Evolutionary conservation across 2,113 vertebrate species (phyloP), one percentile per base, ranked within the genome.

Genomic region (Notothenia coriiceps): DNA sequence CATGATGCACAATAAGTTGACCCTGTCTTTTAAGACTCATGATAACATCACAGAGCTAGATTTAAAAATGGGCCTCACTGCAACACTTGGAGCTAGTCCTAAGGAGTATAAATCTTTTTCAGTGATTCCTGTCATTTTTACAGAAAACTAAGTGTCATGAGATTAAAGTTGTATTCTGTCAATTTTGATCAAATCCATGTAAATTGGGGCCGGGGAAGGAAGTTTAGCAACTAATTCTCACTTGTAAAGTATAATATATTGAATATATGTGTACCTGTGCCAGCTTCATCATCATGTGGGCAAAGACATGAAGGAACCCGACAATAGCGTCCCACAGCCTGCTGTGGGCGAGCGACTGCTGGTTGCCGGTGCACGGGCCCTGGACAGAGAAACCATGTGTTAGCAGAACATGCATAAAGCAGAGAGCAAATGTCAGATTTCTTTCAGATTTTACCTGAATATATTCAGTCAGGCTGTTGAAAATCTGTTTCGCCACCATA

Each of bases 211-310:
- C 60, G 47, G 54, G 20, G 15, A 74, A 18, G 0, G 17, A 13
- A 46, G 2, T 35, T 64, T 54, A 1, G 64, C 70, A 14, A 43
- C 55, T 66, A 51, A 20, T 43, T 35, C 59, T 55, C 1, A 52
- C 44, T 43, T 40, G 18, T 4, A 66, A 51, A 51, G 10, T 18
- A 35, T 18, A 22, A 54, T 56, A 0, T 3, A 64, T 46, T 12
- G 9, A 44, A 50, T 35, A 2, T 51, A 70, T 7, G 12, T 77
- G 25, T 93, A 99, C 98, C 97, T 99, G 98, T 0, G 97, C 98
- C 62, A 99, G 90, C 67, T 98, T 99, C 97, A 99, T 99, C 97
- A 98, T 98, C 98, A 99, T 97, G 93, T 99, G 98, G 0, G 97
- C 97, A 68, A 99, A 99, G 82, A 99, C 97, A 49, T 99, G 98